These are phyloP conservation scores for Guaruba guarouba DNA, from an alignment of 2,113 vertebrate species.

Conservation along the genomic window DNA sequence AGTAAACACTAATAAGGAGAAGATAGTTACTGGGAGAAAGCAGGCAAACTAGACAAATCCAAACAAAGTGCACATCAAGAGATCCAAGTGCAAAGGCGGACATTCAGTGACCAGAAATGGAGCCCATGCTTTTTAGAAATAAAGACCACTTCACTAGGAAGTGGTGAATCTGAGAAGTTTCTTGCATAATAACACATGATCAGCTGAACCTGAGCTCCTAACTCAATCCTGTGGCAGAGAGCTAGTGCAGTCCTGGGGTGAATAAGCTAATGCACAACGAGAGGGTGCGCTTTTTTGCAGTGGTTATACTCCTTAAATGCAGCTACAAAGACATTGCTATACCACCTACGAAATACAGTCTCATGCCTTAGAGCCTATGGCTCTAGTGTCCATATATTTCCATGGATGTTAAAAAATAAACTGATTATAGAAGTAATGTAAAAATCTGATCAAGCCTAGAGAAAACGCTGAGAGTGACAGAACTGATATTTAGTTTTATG, in stretches of 20 bases:
- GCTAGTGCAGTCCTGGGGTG: neutral
- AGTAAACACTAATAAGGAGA: neutral
- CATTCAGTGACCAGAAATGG: neutral
- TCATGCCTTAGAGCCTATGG: neutral
- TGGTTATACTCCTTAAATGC: neutral
- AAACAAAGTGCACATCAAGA: neutral
- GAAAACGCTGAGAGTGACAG: neutral
- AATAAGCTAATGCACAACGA: neutral
- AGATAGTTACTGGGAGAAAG: neutral
- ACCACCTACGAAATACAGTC: neutral
- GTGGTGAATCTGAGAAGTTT: neutral
- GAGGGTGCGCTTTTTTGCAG: neutral
- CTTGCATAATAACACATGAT: neutral
- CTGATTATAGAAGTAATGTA: neutral
- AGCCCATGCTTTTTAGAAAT: neutral
- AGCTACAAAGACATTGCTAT: neutral
- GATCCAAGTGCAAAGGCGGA: neutral
- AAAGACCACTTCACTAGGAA: fast-evolving
- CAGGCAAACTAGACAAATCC: neutral
- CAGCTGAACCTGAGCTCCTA: neutral
- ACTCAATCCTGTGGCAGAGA: neutral
- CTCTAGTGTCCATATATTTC: neutral
- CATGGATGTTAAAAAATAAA: neutral
- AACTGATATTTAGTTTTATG: neutral
- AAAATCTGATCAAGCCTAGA: neutral